Evolutionary conservation across 1,140 invertebrate genomes (phyloP).

Genomic region (Centruroides vittatus): DNA sequence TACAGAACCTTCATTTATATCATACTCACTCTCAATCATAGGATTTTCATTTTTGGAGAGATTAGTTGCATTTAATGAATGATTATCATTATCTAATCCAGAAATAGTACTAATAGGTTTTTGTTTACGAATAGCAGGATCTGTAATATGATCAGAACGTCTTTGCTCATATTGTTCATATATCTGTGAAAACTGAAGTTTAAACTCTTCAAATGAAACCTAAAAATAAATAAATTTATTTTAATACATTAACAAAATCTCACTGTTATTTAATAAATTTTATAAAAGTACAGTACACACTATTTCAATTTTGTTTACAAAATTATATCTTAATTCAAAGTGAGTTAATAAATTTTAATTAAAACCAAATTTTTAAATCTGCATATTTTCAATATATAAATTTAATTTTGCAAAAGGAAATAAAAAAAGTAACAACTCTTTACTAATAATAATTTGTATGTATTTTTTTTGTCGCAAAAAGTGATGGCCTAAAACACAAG

Average conservation of each 20-base stretch:
- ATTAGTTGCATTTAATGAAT: slow-evolving; percentile 9
- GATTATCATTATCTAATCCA: slow-evolving; percentile 51
- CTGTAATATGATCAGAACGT: slow-evolving; percentile 82
- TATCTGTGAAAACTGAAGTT: slow-evolving; percentile 88
- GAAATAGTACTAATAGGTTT: slow-evolving; percentile 91
- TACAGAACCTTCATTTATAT: no score
- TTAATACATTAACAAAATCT: not conserved
- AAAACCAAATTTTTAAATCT: no score
- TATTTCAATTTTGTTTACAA: not conserved
- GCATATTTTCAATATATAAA: no score
- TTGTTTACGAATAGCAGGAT: slow-evolving; percentile 77
- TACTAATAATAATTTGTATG: no score
- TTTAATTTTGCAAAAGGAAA: no score
- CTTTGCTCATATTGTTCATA: slow-evolving; percentile 93
- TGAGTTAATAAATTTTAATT: no score
- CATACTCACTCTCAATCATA: no score
- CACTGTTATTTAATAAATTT: not conserved
- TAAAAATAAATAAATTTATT: slow-evolving; percentile 24
- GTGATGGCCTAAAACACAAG: no score
- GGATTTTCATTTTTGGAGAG: slow-evolving; percentile 7
- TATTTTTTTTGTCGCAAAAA: no score
- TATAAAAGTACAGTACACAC: slow-evolving; percentile 1
- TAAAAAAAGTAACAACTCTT: no score
- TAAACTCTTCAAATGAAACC: slow-evolving; percentile 95
- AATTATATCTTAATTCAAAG: no score